Conservation (phyloP, 2,888 invertebrate genomes). For the Amiota minor region DNA sequence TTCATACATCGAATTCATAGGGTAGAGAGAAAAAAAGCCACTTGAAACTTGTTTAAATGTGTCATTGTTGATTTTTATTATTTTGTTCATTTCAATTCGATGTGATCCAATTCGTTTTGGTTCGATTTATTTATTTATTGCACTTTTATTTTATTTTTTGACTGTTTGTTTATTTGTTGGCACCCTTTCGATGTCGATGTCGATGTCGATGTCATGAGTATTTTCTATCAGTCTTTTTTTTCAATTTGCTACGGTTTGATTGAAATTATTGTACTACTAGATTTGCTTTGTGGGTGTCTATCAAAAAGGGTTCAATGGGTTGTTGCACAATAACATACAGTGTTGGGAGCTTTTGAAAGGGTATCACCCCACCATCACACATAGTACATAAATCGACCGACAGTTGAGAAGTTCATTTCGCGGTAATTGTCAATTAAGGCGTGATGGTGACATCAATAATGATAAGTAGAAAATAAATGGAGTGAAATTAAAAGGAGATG, state of each 20-base stretch:
- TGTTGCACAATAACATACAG: too few relatives aligned
- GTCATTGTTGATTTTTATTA: conserved; percentile 22
- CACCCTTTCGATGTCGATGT: not conserved
- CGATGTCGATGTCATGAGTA: too few relatives aligned
- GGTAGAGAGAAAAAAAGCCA: too few relatives aligned
- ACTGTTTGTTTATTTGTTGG: not conserved
- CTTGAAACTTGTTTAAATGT: conserved; percentile 7
- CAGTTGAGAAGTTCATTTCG: conserved; percentile 20
- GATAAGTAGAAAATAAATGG: too few relatives aligned
- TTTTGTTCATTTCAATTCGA: not conserved
- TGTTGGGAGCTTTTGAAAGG: not conserved
- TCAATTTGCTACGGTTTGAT: conserved; percentile 22
- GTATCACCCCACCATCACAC: not conserved
- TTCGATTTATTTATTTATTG: conserved; percentile 23
- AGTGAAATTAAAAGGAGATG: too few relatives aligned
- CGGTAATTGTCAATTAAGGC: conserved; percentile 12
- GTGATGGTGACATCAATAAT: not conserved
- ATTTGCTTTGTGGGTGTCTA: conserved; percentile 18
- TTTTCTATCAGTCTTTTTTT: conserved; percentile 2
- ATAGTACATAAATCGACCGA: too few relatives aligned
- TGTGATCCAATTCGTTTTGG: conserved; percentile 13
- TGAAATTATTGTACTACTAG: conserved; percentile 5
- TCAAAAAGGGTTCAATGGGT: too few relatives aligned
- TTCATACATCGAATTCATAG: too few relatives aligned
- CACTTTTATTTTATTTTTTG: conserved; percentile 6